Conservation (phyloP, 2,888 invertebrate genomes). For the Darwinula stevensoni region DNA sequence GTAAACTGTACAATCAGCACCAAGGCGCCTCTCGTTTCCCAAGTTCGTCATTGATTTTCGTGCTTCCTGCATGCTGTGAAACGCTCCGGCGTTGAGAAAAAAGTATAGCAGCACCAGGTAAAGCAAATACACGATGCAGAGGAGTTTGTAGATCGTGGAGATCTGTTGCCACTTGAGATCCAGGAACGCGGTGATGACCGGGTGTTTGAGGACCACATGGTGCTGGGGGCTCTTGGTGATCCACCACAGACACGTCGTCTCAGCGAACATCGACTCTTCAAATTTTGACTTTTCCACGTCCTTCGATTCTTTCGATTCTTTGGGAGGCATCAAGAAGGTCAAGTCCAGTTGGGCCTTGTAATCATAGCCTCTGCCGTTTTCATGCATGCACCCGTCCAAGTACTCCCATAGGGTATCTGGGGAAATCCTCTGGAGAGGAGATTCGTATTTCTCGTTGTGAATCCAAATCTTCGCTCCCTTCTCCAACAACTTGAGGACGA, state of each 20-base stretch:
- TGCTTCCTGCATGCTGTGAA: too few species aligned
- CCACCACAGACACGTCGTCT: not conserved
- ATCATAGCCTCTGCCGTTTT: not conserved
- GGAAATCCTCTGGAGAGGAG: not conserved
- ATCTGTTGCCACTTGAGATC: not conserved
- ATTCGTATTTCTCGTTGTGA: too few species aligned
- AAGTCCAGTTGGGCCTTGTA: not conserved
- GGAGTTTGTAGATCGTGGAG: not conserved
- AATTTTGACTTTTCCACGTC: not conserved
- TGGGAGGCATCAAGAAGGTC: not conserved
- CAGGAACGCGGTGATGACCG: not conserved
- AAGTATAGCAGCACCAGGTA: not conserved
- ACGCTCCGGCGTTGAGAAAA: too few species aligned
- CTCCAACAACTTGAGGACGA: constrained; percentile 29
- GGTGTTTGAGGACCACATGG: not conserved
- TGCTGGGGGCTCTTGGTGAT: not conserved
- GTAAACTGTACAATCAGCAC: too few species aligned
- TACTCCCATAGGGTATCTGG: not conserved
- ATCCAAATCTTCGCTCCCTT: constrained; percentile 41
- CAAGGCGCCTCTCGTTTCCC: too few species aligned
- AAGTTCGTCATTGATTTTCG: too few species aligned
- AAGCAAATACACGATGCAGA: not conserved
- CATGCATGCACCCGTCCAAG: not conserved
- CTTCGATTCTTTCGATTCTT: not conserved
- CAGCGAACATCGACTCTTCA: not conserved